Evolutionary conservation across 2,888 invertebrate species (phyloP).

Genomic region (Amiota minor): DNA sequence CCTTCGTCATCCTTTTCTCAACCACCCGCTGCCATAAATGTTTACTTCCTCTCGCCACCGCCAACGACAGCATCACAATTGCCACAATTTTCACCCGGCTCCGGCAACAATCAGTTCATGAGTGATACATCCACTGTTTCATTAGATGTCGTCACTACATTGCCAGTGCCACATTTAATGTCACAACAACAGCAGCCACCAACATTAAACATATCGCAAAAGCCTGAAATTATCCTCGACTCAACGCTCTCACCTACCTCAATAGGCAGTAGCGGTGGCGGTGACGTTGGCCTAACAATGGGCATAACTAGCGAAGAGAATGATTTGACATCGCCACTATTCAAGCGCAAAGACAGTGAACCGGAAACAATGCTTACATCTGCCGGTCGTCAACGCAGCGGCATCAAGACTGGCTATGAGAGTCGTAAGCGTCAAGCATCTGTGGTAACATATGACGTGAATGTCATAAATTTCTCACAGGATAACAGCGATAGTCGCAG

Average conservation of each 20-base stretch:
- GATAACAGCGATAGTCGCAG: conserved; percentile 72
- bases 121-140: conserved; percentile 73
- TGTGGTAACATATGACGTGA: conserved; percentile 73
- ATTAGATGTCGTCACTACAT: conserved; percentile 70
- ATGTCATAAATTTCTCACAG: conserved; percentile 74
- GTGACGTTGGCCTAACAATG: conserved; percentile 34
- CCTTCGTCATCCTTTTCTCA: conserved; percentile 18
- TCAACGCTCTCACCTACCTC: conserved; percentile 71
- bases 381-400: conserved; percentile 57
- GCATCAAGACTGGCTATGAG: conserved; percentile 66
- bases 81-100: conserved; percentile 45
- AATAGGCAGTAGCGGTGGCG: conserved; percentile 52
- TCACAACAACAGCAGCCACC: conserved; percentile 39
- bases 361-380: conserved; percentile 52
- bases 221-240: conserved; percentile 73
- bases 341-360: conserved; percentile 66
- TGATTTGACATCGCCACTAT: conserved; percentile 67
- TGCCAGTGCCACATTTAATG: conserved; percentile 58
- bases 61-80: conserved; percentile 58
- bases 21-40: conserved; percentile 62
- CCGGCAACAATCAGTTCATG: conserved; percentile 52
- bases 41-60: conserved; percentile 72
- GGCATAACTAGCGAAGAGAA: conserved; percentile 59
- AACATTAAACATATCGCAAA: conserved; percentile 67
- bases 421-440: conserved; percentile 72